Evolutionary conservation across 2,888 invertebrate species (phyloP).

Genomic region (Eristalis arbustorum): DNA sequence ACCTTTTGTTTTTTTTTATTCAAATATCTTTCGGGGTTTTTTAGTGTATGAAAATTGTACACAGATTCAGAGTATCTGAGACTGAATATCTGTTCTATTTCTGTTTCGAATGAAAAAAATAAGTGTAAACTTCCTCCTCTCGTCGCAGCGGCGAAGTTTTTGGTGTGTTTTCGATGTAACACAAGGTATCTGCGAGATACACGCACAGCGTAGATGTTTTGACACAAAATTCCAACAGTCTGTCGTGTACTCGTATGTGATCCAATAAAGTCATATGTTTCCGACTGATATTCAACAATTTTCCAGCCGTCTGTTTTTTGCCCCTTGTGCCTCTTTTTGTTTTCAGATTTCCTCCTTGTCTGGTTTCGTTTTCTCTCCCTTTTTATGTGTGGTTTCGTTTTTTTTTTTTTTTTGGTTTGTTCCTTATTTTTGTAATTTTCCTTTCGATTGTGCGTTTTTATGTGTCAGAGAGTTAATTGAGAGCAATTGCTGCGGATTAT

Average conservation of each 20-base stretch:
- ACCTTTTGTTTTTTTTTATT: no score
- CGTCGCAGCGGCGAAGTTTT: background rate
- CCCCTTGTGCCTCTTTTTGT: background rate
- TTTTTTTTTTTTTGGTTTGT: background rate
- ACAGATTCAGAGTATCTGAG: background rate
- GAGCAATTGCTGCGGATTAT: constrained; percentile 64
- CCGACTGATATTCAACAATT: constrained; percentile 4
- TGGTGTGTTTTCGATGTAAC: background rate
- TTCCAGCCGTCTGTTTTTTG: constrained; percentile 12
- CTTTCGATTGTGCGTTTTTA: constrained; percentile 57
- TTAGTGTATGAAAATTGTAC: background rate
- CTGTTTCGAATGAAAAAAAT: background rate
- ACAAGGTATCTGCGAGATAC: background rate
- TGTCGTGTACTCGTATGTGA: background rate
- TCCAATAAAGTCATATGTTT: constrained; percentile 25
- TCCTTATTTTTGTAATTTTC: constrained; percentile 36
- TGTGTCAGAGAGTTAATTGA: constrained; percentile 59
- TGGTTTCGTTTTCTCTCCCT: constrained; percentile 3
- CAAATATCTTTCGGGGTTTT: background rate
- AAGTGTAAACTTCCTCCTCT: background rate
- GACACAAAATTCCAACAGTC: background rate
- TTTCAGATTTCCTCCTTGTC: constrained; percentile 27
- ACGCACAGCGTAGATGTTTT: background rate
- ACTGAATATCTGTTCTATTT: constrained; percentile 1
- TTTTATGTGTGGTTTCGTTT: constrained; percentile 1